A percentile compares a stretch with the other conserved stretches of the same genome.
These are phyloP conservation scores for Meganola albula DNA, from an alignment of 2,888 invertebrate genomes.

Conservation along the genomic window DNA sequence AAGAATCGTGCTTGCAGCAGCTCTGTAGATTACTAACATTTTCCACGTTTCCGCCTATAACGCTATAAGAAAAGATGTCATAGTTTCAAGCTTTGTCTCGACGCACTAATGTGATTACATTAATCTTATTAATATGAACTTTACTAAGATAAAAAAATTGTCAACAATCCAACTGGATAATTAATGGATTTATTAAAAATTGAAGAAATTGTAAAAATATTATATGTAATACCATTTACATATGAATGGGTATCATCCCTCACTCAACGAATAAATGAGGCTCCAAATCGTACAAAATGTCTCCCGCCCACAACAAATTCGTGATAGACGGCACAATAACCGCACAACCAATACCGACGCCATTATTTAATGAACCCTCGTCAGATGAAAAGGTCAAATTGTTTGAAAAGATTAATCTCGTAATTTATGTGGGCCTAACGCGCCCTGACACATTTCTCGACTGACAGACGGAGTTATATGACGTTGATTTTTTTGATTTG, in stretches of 20 bases:
- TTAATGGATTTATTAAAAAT: no score
- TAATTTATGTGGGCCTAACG: slow-evolving; percentile 71
- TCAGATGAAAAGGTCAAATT: slow-evolving; percentile 77
- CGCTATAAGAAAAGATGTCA: slow-evolving; percentile 72
- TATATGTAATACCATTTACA: no score
- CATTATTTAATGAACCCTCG: slow-evolving; percentile 78
- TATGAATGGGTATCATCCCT: slow-evolving; percentile 23
- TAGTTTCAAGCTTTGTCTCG: slow-evolving; percentile 36
- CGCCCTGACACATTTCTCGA: slow-evolving; percentile 62
- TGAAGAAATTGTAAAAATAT: no score
- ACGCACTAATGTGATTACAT: slow-evolving; percentile 20
- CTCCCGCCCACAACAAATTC: slow-evolving; percentile 62
- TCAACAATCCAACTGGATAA: no score
- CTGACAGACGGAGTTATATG: slow-evolving; percentile 53
- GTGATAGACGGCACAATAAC: slow-evolving; percentile 75
- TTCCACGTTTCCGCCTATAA: slow-evolving; percentile 72
- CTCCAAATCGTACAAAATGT: slow-evolving; percentile 37
- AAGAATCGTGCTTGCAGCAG: slow-evolving; percentile 70
- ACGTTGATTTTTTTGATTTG: slow-evolving; percentile 63
- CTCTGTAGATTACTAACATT: slow-evolving; percentile 70
- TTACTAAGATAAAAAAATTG: no score
- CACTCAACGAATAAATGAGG: slow-evolving; percentile 25
- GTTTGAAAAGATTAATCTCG: slow-evolving; percentile 77
- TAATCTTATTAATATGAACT: slow-evolving; percentile 25
- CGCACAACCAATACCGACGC: slow-evolving; percentile 66